Conservation (phyloP, 2,113 vertebrate species). For the Saccopteryx leptura region DNA sequence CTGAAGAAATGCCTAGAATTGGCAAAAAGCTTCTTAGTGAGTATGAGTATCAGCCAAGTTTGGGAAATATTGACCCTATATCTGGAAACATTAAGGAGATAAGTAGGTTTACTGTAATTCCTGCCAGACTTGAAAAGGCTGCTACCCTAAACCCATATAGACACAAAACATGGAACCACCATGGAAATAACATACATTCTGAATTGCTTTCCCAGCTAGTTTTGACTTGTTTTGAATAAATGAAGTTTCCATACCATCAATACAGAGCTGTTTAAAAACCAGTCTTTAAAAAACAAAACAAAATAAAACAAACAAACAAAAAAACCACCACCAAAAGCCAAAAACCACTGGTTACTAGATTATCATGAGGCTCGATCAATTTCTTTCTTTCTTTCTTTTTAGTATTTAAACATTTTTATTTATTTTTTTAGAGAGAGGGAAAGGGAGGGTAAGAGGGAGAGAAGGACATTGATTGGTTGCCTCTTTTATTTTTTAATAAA, state of each 20-base stretch:
- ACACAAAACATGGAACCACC: neutral
- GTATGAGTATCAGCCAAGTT: neutral
- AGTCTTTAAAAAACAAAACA: too few relatives aligned
- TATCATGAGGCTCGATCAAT: neutral
- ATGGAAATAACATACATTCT: neutral
- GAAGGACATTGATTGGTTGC: too few relatives aligned
- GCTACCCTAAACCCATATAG: neutral
- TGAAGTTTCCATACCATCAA: constrained; percentile 31
- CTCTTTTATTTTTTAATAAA: too few relatives aligned
- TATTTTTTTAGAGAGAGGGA: too few relatives aligned
- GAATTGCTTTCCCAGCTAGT: constrained; percentile 20
- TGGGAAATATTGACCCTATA: neutral
- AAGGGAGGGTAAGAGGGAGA: too few relatives aligned
- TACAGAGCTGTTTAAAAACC: neutral
- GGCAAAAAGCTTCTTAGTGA: constrained; percentile 5
- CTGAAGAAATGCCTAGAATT: constrained; percentile 3
- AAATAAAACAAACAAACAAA: too few relatives aligned
- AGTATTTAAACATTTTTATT: too few relatives aligned
- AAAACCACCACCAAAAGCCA: too few relatives aligned
- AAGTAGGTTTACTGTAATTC: neutral
- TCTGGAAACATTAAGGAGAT: neutral
- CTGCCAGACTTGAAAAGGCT: constrained; percentile 2
- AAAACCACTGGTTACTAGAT: constrained; percentile 12
- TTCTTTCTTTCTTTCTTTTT: constrained; percentile 20
- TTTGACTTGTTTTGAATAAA: constrained; percentile 24